Conservation (phyloP, 2,113 vertebrate species). For the Dasyprocta punctata region DNA sequence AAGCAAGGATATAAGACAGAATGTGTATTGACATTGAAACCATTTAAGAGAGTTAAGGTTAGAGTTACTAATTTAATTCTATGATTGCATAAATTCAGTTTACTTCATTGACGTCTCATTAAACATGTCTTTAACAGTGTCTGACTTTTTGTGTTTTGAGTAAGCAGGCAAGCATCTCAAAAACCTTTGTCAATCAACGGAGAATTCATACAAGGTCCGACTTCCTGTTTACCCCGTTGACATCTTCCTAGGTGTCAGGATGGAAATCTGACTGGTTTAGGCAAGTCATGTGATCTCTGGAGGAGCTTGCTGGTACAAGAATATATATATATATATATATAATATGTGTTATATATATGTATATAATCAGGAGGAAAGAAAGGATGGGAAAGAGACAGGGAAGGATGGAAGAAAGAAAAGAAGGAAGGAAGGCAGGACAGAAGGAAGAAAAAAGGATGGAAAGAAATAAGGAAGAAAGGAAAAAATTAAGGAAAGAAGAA, state of each 20-base stretch:
- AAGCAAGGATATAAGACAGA: not conserved
- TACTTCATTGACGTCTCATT: slow-evolving; percentile 7
- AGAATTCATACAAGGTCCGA: not conserved
- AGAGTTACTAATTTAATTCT: not conserved
- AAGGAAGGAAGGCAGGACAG: not conserved
- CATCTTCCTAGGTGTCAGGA: not conserved
- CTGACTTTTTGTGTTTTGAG: slow-evolving; percentile 13
- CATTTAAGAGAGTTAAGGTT: slow-evolving; percentile 36
- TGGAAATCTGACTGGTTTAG: not conserved
- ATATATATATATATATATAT: not conserved
- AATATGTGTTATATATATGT: not conserved
- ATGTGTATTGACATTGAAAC: not conserved
- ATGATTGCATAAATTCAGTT: slow-evolving; percentile 13
- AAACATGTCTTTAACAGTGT: not conserved
- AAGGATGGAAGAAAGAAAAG: too few relatives aligned
- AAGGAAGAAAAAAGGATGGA: not conserved
- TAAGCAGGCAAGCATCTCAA: not conserved
- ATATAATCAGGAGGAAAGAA: not conserved
- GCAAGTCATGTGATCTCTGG: not conserved
- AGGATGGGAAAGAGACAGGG: not conserved
- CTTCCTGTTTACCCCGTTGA: not conserved
- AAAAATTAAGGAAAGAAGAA: too few relatives aligned
- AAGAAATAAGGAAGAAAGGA: not conserved
- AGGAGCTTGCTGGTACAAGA: not conserved
- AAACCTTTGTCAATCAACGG: not conserved